These are phyloP conservation scores for Synchiropus splendidus DNA, from an alignment of 2,113 vertebrate species.

Conservation along the genomic window DNA sequence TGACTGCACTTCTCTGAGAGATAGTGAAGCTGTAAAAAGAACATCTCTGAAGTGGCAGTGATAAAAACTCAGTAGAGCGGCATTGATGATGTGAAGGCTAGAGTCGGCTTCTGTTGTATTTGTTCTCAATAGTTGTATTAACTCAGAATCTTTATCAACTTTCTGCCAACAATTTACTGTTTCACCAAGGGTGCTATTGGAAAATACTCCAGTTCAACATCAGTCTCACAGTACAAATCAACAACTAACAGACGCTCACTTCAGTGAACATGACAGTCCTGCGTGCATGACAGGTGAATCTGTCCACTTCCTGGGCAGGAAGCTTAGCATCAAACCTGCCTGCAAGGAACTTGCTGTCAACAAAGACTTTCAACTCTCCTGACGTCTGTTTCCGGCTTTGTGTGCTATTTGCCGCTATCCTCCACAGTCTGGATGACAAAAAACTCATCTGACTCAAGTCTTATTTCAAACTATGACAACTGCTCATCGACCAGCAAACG, in stretches of 20 bases:
- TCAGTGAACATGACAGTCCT: constrained; percentile 9
- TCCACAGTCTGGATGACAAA: too few relatives aligned
- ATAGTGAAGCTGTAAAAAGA: constrained; percentile 35
- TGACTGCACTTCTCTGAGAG: constrained; percentile 27
- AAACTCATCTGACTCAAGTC: too few relatives aligned
- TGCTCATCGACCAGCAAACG: too few relatives aligned
- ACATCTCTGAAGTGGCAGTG: constrained; percentile 7
- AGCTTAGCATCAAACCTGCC: neutral
- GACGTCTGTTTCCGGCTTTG: constrained; percentile 11
- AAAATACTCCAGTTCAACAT: neutral
- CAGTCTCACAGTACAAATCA: neutral
- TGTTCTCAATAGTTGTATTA: too few relatives aligned
- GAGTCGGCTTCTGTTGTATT: too few relatives aligned
- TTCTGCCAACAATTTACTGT: too few relatives aligned
- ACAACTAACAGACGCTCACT: constrained; percentile 2
- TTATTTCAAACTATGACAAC: too few relatives aligned
- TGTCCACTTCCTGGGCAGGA: constrained; percentile 3
- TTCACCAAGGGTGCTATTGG: too few relatives aligned
- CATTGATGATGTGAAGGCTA: too few relatives aligned
- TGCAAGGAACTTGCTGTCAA: constrained; percentile 8
- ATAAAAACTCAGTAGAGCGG: constrained; percentile 5
- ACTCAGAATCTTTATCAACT: too few relatives aligned
- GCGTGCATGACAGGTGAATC: constrained; percentile 4
- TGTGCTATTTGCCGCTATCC: constrained; percentile 2
- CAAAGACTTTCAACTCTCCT: constrained; percentile 8